Percentiles rank a stretch among this genome's conserved stretches.
Evolutionary conservation across 2,797 vertebrate species (phyloP).

Genomic region (Pagetopsis macropterus): DNA sequence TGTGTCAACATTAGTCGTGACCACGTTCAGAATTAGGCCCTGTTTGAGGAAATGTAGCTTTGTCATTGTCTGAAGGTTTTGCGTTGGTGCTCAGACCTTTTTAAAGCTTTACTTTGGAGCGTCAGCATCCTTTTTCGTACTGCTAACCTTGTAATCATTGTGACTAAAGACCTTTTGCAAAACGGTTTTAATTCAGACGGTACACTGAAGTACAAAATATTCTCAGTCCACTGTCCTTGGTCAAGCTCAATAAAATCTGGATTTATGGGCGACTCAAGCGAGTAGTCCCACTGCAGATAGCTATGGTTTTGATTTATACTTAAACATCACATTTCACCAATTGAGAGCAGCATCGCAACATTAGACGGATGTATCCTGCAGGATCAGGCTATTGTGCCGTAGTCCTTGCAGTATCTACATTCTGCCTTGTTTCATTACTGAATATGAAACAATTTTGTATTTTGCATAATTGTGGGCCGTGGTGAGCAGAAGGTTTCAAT

Average conservation of each 20-base stretch:
- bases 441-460: background rate
- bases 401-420: background rate
- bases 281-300: background rate
- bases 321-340: background rate
- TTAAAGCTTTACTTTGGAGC: background rate
- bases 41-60: background rate
- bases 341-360: background rate
- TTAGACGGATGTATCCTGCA: background rate
- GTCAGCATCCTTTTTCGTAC: no score
- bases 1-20: background rate
- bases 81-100: background rate
- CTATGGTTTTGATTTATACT: background rate
- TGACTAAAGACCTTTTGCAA: background rate
- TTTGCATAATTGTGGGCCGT: background rate
- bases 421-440: background rate
- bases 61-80: background rate
- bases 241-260: slow-evolving; percentile 1
- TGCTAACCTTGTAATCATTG: background rate
- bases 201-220: background rate
- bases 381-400: background rate
- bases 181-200: background rate
- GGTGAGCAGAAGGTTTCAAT: background rate
- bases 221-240: background rate
- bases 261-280: background rate
- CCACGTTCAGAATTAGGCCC: background rate